These are phyloP conservation scores for Drosophila leontia DNA, from an alignment of 1,140 invertebrate genomes.

Conservation along the genomic window DNA sequence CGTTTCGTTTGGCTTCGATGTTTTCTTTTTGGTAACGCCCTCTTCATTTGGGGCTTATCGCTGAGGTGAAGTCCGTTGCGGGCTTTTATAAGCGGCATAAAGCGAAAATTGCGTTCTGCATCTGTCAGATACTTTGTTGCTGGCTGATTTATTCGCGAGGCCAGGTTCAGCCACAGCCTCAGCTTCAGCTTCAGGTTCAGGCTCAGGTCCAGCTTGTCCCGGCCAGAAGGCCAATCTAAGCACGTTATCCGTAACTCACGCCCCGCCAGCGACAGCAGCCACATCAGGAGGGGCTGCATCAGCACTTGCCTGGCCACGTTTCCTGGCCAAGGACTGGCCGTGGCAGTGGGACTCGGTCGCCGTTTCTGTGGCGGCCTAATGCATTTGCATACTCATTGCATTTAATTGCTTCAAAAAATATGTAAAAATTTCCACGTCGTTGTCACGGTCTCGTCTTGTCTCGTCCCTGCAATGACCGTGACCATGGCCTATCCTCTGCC, in stretches of 20 bases:
- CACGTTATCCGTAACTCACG: conserved; percentile 74
- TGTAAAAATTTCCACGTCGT: conserved; percentile 69
- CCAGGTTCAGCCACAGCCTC: neutral
- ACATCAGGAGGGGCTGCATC: conserved; percentile 27
- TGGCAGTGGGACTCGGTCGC: conserved; percentile 24
- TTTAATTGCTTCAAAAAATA: conserved; percentile 80
- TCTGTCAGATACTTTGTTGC: conserved; percentile 74
- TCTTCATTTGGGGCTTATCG: conserved; percentile 74
- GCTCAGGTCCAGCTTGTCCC: conserved; percentile 1
- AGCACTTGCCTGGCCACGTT: conserved; percentile 63
- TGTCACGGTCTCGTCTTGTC: conserved; percentile 61
- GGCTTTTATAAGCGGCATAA: conserved; percentile 67
- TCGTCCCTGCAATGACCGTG: conserved; percentile 31
- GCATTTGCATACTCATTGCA: conserved; percentile 80
- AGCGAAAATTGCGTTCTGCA: conserved; percentile 77
- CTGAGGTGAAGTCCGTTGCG: conserved; percentile 20
- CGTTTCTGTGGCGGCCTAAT: conserved; percentile 56
- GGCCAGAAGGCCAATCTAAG: conserved; percentile 69
- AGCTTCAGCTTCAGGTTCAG: neutral
- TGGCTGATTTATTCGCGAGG: conserved; percentile 60
- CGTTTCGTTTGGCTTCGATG: conserved; percentile 42
- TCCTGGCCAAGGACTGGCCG: conserved; percentile 59
- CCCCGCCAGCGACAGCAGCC: conserved; percentile 40
- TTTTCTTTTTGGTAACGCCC: conserved; percentile 56
- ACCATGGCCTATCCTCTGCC: conserved; percentile 70